These are phyloP conservation scores for Leptatherina wallacei DNA, from an alignment of 2,797 vertebrate genomes.

Conservation along the genomic window DNA sequence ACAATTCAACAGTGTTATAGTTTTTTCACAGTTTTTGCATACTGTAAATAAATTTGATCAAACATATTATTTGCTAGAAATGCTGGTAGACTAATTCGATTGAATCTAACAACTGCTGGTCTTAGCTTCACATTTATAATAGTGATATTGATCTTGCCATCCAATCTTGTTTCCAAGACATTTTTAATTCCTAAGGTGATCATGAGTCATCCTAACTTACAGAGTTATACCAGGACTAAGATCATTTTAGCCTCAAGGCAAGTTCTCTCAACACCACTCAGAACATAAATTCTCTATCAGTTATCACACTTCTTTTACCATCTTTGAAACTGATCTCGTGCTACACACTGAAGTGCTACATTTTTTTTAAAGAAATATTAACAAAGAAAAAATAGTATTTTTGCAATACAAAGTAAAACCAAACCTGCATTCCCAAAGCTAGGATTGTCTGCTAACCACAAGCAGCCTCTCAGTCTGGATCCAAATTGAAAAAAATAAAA, in stretches of 20 bases:
- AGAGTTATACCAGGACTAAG: not conserved
- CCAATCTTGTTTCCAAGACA: not conserved
- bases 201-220: not conserved
- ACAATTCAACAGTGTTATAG: too few species aligned
- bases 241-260: not conserved
- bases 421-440: slow-evolving; percentile 82
- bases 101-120: not conserved
- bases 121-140: not conserved
- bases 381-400: not conserved
- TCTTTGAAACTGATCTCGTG: not conserved
- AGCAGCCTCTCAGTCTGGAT: slow-evolving; percentile 45
- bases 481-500: slow-evolving; percentile 29
- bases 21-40: too few species aligned
- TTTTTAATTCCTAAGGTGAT: not conserved
- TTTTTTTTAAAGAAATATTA: not conserved
- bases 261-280: not conserved
- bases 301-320: not conserved
- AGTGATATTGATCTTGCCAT: not conserved
- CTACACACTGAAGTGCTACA: too few species aligned
- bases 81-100: too few species aligned
- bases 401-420: slow-evolving; percentile 31
- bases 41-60: too few species aligned
- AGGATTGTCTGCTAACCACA: slow-evolving; percentile 40
- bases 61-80: too few species aligned
- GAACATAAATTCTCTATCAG: not conserved